Base-by-base conservation (phyloP, 2,888 invertebrate species). In the Cheilosia scutellata region DNA sequence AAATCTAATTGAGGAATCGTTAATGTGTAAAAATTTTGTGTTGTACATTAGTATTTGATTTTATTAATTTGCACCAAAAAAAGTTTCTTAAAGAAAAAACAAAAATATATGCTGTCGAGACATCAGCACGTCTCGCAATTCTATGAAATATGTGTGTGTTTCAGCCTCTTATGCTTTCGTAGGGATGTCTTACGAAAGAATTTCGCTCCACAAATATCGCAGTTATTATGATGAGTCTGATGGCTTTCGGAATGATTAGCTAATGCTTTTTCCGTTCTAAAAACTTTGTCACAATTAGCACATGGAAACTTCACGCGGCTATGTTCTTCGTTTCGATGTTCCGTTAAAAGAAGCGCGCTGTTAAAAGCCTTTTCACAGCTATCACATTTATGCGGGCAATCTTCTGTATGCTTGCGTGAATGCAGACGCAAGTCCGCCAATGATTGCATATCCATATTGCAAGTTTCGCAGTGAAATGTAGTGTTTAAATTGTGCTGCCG, bases 111-210 rank as follows among this genome's bases (percentile, higher is more conserved):
- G 29, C 29, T 2, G 29, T 29, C 29, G 9, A 7, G 33, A 3
- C 9, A 33, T 33, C 33, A 33, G 7, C 9, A 37, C 11, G 33
- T 9, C 2, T 11, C 11, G 0, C 0, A 37, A 11, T 37, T 37
- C 7, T 53, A 55, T 1, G 53, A 9, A 37, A 37, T 58, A 5
- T 11, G 13, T 1, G 57, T 58, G 37, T 84, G 79, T 79, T 79
- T 84, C 70, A 84, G 83, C 20, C 83, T 68, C 40, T 79, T 74
- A 27, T 84, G 83, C 75, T 84, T 84, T 33, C 37, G 63, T 25
- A 84, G 53, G 1, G 79, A 84, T 25, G 33, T 51, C 11, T 65
- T 75, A 1, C 83, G 79, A 49, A 75, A 65, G 65, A 84, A 84
- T 0, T 75, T 75, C 1, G 68, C 58, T 4, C 70, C 83, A 11